Percentiles rank a stretch among this genome's conserved stretches.
Conservation (phyloP, 1,140 invertebrate genomes). For the Lasioglossum baleicum region DNA sequence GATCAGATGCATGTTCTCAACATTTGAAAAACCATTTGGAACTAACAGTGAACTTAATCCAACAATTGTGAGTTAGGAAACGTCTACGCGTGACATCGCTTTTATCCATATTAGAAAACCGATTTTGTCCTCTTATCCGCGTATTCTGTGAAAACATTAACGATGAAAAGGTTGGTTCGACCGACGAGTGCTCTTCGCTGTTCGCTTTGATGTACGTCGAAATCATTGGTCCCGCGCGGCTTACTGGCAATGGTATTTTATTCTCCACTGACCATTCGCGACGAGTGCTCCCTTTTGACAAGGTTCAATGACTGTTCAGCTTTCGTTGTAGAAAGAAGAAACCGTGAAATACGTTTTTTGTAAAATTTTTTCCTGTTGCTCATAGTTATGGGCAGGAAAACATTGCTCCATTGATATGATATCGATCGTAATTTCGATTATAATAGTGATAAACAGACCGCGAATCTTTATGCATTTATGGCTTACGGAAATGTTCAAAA, state of each 20-base stretch:
- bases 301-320: slow-evolving; percentile 1
- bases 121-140: background rate
- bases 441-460: too few relatives aligned
- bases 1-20: too few relatives aligned
- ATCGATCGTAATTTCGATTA: background rate
- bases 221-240: slow-evolving; percentile 4
- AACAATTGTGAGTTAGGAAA: background rate
- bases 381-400: background rate
- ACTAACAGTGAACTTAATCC: background rate
- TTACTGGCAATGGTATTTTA: background rate
- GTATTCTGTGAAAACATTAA: background rate
- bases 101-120: too few relatives aligned
- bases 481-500: too few relatives aligned
- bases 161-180: background rate
- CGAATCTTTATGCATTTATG: too few relatives aligned
- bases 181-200: background rate
- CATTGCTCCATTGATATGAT: background rate
- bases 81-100: too few relatives aligned
- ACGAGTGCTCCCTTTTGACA: background rate
- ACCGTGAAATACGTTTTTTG: slow-evolving; percentile 7
- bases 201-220: slow-evolving; percentile 11
- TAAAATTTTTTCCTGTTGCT: background rate
- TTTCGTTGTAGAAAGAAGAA: background rate
- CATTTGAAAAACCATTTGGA: too few relatives aligned
- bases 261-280: background rate